Conservation (phyloP, 1,140 invertebrate genomes). For the Atopsyche davidsoni region DNA sequence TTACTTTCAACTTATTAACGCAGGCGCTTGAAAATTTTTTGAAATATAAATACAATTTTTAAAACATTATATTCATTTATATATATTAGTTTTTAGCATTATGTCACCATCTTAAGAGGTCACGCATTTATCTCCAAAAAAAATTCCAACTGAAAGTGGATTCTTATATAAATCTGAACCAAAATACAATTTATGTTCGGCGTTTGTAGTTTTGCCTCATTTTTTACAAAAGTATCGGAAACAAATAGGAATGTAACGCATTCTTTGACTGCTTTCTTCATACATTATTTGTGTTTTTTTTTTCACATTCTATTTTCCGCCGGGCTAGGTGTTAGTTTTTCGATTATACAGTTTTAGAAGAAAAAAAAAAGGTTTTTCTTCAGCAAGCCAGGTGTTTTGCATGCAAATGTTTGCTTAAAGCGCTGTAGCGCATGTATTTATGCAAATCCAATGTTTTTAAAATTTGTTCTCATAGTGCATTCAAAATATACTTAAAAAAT, state of each 20-base stretch:
- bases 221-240: slow-evolving; percentile 16
- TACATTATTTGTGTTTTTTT: slow-evolving; percentile 1
- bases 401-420: too few relatives aligned
- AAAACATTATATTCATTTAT: background rate
- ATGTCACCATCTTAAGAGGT: too few relatives aligned
- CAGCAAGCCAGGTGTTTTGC: too few relatives aligned
- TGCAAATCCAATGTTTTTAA: too few relatives aligned
- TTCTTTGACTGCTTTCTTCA: slow-evolving; percentile 2
- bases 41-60: too few relatives aligned
- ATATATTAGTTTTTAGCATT: too few relatives aligned
- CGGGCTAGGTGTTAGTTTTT: background rate
- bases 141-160: slow-evolving; percentile 7
- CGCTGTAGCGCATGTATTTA: too few relatives aligned
- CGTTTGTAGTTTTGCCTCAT: slow-evolving; percentile 16
- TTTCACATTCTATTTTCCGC: slow-evolving; percentile 7
- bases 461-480: too few relatives aligned
- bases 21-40: background rate
- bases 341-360: too few relatives aligned
- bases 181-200: slow-evolving; percentile 22
- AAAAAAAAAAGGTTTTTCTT: too few relatives aligned
- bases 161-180: slow-evolving; percentile 17
- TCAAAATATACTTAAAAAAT: too few relatives aligned
- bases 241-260: slow-evolving; percentile 11
- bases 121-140: slow-evolving; percentile 4
- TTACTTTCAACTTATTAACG: background rate